Conservation (phyloP, 2,888 invertebrate genomes). For the Didymodactylos carnosus region DNA sequence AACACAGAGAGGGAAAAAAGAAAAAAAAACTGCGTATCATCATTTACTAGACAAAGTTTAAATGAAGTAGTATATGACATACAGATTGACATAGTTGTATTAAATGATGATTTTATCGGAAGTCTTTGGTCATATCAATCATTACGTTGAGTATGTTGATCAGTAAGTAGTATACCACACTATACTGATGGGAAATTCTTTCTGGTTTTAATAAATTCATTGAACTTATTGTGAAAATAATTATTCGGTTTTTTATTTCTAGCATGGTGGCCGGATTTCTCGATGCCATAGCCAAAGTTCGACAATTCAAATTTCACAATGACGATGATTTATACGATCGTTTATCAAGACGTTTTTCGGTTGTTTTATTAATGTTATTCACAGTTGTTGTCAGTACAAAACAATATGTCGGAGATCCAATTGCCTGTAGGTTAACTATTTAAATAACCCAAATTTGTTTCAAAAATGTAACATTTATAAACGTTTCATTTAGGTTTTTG, state of each 20-base stretch:
- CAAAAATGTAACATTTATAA: not conserved
- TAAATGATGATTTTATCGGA: not conserved
- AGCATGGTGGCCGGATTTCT: conserved; percentile 15
- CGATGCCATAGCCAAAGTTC: conserved; percentile 15
- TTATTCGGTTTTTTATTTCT: not conserved
- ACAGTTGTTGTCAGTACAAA: conserved; percentile 16
- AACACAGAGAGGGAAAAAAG: too few species aligned
- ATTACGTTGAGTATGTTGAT: not conserved
- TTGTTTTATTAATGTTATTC: conserved; percentile 14
- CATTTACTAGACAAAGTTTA: too few species aligned
- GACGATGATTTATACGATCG: conserved; percentile 16
- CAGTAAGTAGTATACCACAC: not conserved
- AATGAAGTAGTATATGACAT: too few species aligned
- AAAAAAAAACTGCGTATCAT: too few species aligned
- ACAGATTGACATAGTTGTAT: too few species aligned
- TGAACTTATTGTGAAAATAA: not conserved
- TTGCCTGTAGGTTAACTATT: not conserved
- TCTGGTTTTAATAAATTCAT: not conserved
- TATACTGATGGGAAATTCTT: too few species aligned
- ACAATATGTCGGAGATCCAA: conserved; percentile 16
- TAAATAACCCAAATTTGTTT: not conserved
- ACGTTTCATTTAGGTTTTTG: conserved; percentile 3
- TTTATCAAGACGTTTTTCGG: conserved; percentile 14
- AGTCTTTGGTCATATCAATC: not conserved
- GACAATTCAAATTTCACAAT: conserved; percentile 14